Evolutionary conservation across 2,797 vertebrate genomes (phyloP), one percentile per base, ranked within the genome.

Genomic region (Coendou prehensilis): DNA sequence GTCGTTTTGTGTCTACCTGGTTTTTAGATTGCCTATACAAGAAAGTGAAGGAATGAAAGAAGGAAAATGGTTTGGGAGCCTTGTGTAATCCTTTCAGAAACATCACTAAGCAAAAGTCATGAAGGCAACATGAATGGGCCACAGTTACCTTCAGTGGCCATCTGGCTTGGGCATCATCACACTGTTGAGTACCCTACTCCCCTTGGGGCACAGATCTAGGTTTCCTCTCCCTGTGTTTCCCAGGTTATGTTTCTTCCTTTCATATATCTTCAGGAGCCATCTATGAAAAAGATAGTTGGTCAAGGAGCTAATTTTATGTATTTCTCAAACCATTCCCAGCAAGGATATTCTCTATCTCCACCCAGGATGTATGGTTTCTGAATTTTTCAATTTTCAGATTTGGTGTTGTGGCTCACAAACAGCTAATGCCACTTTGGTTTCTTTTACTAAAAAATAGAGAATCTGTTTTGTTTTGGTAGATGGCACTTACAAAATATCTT

Each of bases 331-430:
- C 33, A 67, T 59, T 87, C 17, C 69, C 69, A 59, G 17, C 37
- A 56, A 85, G 13, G 23, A 28, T 28, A 33, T 79, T 64, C 47
- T 83, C 15, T 63, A 33, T 3, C 28, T 92, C 26, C 1, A 69
- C 2, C 52, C 37, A 54, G 57, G 28, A 64, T 30, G 45, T 18
- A 18, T 28, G 0, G 9, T 52, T 83, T 73, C 57, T 61, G n/a
- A 80, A 76, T 78, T 82, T 76, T 88, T 78, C 56, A 59, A n/a
- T 91, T 86, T 76, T 85, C 61, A 86, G 13, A 41, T 81, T 57
- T 22, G 28, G 7, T 87, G 4, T 9, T 71, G 13, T 57, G 41
- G 45, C 37, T 92, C 54, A 59, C 41, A 92, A 97, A 71, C 6
- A 76, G 22, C 52, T 92, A 80, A 71, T 47, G 5, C 80, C 10